A percentile compares a stretch with the other conserved stretches of the same genome.
These are phyloP conservation scores for Hemicentrotus pulcherrimus DNA, from an alignment of 35 echinoderm and acorn worm genomes.

Conservation along the genomic window DNA sequence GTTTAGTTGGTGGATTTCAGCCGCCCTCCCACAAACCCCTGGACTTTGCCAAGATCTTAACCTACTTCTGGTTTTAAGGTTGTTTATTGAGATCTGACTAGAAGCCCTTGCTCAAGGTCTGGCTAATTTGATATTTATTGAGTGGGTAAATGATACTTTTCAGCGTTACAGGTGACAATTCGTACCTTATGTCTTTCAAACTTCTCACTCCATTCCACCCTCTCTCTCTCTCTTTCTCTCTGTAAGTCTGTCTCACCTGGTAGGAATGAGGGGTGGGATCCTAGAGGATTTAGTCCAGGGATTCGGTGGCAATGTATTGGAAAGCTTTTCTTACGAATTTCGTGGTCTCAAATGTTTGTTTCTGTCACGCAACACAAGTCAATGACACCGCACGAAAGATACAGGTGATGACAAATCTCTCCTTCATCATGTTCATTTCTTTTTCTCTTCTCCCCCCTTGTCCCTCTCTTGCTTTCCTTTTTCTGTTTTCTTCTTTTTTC, in stretches of 20 bases:
- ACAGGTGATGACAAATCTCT: background rate
- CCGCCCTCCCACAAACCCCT: background rate
- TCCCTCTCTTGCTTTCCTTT: background rate
- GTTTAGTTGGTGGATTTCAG: slow-evolving; percentile 26
- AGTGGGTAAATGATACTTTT: slow-evolving; percentile 36
- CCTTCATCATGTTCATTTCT: background rate
- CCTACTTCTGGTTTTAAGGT: slow-evolving; percentile 8
- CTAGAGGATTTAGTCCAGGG: background rate
- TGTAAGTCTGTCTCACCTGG: background rate
- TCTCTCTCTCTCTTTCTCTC: background rate
- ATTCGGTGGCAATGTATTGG: background rate
- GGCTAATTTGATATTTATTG: slow-evolving; percentile 39
- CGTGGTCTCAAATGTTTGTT: slow-evolving; percentile 10
- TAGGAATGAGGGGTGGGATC: background rate
- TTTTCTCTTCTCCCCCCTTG: background rate
- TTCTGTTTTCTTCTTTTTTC: background rate
- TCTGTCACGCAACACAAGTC: slow-evolving; percentile 16
- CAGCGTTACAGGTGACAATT: slow-evolving; percentile 18
- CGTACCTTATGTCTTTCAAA: slow-evolving; percentile 3
- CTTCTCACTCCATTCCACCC: background rate
- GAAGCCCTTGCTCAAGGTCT: slow-evolving; percentile 33
- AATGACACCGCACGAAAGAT: slow-evolving; percentile 3
- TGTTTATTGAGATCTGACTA: slow-evolving; percentile 28
- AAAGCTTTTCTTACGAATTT: slow-evolving; percentile 11
- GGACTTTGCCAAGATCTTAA: background rate